Evolutionary conservation across 2,888 invertebrate genomes (phyloP), one percentile per base, ranked within the genome.

Genomic region (Aphodius granarius): DNA sequence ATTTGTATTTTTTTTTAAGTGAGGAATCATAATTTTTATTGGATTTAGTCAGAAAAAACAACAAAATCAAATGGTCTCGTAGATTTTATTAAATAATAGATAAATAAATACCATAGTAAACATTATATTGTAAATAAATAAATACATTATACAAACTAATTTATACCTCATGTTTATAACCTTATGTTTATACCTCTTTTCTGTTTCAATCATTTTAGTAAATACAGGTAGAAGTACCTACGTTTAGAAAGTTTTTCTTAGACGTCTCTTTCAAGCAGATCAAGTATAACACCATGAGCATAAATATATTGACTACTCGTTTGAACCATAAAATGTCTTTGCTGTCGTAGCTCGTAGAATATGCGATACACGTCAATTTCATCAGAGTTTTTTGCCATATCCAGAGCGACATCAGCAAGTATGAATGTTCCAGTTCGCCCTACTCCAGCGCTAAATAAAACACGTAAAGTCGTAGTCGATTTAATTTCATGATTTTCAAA

Each of bases 361-460:
- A 82, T 79, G 21, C 82, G 78, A 3, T 85, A 77, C 15, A 83
- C 80, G 77, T 86, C 86, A 5, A 87, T 78, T 3, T 74, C 81
- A 63, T 85, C 84, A 78, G 88, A 87, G 5, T 83, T 82, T 0
- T 86, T 85, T 0, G 87, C 88, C 85, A 87, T 87, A 72, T 89
- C 86, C 63, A 91, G 81, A 78, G 89, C 87, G 73, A 89, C 88
- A 80, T 91, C 91, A 77, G 90, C 88, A 13, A 91, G 85, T 72
- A 91, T 89, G 21, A 91, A 88, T 0, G 91, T 91, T 15, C 91
- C 91, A 5, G 91, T 91, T 78, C 91, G 86, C 0, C 91, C 91
- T 21, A 91, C 90, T 3, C 91, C 91, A 74, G 91, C 91, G 83
- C 90, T 90, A 82, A 88, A 13, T 63, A 63, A 13, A 15, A 63